Base-by-base conservation (phyloP, 64 coral and sea anemone genomes). In the Astreopora myriophthalma region DNA sequence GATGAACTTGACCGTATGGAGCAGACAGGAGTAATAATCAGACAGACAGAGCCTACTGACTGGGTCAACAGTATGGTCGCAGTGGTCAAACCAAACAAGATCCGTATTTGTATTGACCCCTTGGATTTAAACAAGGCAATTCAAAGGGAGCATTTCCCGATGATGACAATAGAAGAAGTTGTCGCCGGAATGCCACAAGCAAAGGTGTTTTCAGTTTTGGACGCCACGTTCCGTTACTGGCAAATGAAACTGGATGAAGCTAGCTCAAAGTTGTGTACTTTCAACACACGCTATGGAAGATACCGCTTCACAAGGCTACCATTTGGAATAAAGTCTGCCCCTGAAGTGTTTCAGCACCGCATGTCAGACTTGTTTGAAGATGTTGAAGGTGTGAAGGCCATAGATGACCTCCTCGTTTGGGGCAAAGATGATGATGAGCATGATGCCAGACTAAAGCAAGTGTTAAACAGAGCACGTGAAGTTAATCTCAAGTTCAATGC, bases 271-370 rank as follows among this genome's bases (percentile, higher is more conserved):
- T n/a, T 89, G 0, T 89, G 87, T 30, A 93, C 74, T 0, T 72
- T 87, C 34, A 93, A 87, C 26, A 86, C 25, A 5, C 73, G 82
- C 4, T 93, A 78, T 79, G 91, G 91, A 34, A 75, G 83, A 19
- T 87, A 70, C 83, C 83, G n/a, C n/a, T n/a, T n/a, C n/a, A n/a
- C n/a, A n/a, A n/a, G n/a, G n/a, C n/a, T n/a, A n/a, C n/a, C n/a
- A 14, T 80, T 93, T 70, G 83, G 72, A 8, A 79, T 93, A 0
- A 93, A 93, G 19, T 93, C 91, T 46, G 72, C 83, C 4, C 80
- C 37, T 13, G 91, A 93, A 74, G 83, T 93, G 33, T 93, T 93
- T 34, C 83, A 93, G 73, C 66, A 80, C 65, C 9, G 1, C 32
- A 93, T 93, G 84, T 58, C 82, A 14, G 20, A 93, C n/a, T 14